These are phyloP conservation scores for Diadema setosum DNA, from an alignment of 35 echinoderm and acorn worm species.

Conservation along the genomic window DNA sequence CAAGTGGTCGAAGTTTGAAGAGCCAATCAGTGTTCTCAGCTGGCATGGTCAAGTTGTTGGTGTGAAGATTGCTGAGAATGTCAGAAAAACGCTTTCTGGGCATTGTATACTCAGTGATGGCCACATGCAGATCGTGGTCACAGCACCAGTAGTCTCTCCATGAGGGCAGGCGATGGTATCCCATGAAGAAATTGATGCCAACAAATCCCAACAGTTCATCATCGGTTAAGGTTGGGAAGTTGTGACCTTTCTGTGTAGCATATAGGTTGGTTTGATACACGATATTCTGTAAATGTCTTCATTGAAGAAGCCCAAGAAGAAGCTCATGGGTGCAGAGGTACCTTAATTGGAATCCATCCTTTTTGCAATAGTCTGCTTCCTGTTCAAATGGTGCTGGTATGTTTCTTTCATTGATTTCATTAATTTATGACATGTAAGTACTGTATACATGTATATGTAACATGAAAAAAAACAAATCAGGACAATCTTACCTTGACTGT, in stretches of 20 bases:
- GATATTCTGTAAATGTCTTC: background rate
- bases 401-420: background rate
- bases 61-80: slow-evolving; percentile 2
- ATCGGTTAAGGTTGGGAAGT: background rate
- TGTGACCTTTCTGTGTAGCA: slow-evolving; percentile 15
- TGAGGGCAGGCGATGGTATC: slow-evolving; percentile 23
- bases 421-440: too few species aligned
- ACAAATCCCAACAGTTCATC: slow-evolving; percentile 24
- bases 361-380: slow-evolving; percentile 12
- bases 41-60: slow-evolving; percentile 1
- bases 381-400: slow-evolving; percentile 3
- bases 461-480: too few species aligned
- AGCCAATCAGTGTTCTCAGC: slow-evolving; percentile 11
- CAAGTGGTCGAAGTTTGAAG: slow-evolving; percentile 23
- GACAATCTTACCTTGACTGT: too few species aligned
- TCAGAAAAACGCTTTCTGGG: background rate
- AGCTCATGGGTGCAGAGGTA: background rate
- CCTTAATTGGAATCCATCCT: slow-evolving; percentile 36
- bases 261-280: slow-evolving; percentile 14
- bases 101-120: background rate
- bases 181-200: slow-evolving; percentile 48
- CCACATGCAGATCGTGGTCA: too few species aligned
- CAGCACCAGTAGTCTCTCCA: slow-evolving; percentile 37
- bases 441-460: too few species aligned
- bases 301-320: slow-evolving; percentile 46